phyloP scores from a whole-genome alignment of 2,797 vertebrate genomes.

The Gymnodraco acuticeps region DNA sequence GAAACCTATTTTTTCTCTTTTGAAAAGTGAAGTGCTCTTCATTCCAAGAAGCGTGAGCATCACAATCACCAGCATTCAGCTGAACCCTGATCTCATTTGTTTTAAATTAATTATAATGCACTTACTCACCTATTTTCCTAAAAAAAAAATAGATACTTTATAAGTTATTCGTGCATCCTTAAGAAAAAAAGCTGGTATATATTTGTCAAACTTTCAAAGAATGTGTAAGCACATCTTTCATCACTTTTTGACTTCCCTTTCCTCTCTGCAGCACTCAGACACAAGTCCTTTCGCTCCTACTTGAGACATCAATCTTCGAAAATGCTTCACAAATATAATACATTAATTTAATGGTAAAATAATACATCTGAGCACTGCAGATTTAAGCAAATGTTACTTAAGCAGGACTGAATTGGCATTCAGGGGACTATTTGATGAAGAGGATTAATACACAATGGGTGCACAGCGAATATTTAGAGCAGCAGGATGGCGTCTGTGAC shows the following conservation, averaged over 20 bases:
- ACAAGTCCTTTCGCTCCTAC: background rate
- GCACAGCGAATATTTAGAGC: conserved; percentile 16
- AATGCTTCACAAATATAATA: background rate
- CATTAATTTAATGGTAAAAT: background rate
- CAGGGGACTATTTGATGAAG: background rate
- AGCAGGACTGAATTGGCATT: background rate
- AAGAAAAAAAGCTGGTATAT: background rate
- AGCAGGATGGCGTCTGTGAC: background rate
- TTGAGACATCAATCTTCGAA: background rate
- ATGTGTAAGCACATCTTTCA: conserved; percentile 2
- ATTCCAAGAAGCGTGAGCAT: background rate
- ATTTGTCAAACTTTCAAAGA: background rate
- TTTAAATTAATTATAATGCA: conserved; percentile 20
- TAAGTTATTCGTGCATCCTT: conserved; percentile 6
- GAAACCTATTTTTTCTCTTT: conserved; percentile 1
- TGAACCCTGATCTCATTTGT: conserved; percentile 25
- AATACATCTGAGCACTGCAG: background rate
- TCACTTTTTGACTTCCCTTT: background rate
- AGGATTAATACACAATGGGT: conserved; percentile 14
- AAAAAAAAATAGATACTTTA: no score
- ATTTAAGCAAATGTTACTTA: background rate
- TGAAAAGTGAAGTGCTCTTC: conserved; percentile 1
- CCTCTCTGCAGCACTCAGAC: background rate
- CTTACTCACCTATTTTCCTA: background rate
- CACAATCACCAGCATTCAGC: conserved; percentile 6